A percentile compares a stretch with the other conserved stretches of the same genome.
These are phyloP conservation scores for Toxostoma redivivum DNA, from an alignment of 2,113 vertebrate genomes.

Conservation along the genomic window DNA sequence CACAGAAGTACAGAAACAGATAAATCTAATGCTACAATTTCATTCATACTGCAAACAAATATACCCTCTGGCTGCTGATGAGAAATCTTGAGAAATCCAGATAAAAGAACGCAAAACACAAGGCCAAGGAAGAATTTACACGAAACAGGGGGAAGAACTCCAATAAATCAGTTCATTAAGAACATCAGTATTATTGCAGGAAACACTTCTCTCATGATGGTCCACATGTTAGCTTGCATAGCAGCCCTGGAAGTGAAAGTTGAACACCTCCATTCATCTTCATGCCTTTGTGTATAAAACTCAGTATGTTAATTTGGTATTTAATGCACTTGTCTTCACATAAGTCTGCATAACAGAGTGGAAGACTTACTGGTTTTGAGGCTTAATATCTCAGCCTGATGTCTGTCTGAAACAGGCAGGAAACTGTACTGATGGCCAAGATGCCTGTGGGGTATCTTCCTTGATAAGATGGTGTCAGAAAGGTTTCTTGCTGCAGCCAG, in stretches of 20 bases:
- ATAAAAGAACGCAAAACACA: neutral
- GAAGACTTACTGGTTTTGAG: neutral
- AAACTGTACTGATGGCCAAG: neutral
- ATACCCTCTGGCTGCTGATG: neutral
- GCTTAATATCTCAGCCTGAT: neutral
- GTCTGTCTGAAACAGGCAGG: neutral
- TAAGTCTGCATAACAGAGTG: neutral
- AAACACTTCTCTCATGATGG: neutral
- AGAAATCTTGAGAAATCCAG: neutral
- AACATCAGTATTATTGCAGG: neutral
- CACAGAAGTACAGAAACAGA: neutral
- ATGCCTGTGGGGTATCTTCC: neutral
- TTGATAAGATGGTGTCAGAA: neutral
- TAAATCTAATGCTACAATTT: neutral
- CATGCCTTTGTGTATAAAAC: neutral
- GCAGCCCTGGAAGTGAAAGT: neutral
- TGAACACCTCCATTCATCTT: neutral
- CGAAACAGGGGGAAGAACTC: neutral
- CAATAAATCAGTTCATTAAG: neutral
- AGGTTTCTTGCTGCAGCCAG: neutral
- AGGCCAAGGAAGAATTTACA: neutral
- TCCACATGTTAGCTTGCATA: neutral
- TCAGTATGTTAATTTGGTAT: neutral
- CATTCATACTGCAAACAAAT: neutral
- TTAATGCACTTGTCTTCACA: neutral